Evolutionary conservation across 2,888 invertebrate genomes (phyloP).

Genomic region (Eugnorisma glareosa): DNA sequence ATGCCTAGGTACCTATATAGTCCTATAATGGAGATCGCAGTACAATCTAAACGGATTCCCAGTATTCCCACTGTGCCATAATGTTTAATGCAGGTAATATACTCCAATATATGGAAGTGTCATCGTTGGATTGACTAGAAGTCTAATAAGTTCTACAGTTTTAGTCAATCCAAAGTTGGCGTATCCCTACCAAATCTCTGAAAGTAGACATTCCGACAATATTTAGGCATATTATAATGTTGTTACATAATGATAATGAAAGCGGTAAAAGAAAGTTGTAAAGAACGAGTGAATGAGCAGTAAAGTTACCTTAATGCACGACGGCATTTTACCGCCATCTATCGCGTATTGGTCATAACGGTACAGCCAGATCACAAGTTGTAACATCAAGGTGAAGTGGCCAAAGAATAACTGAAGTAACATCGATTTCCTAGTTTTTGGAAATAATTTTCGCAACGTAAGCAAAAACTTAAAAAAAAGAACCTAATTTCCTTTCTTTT

Average conservation of each 20-base stretch:
- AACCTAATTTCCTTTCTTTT: too few relatives aligned
- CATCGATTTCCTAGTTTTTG: background rate
- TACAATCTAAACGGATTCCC: background rate
- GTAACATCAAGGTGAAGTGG: background rate
- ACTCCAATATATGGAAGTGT: background rate
- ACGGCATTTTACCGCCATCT: background rate
- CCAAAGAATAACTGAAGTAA: background rate
- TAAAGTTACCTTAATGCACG: background rate
- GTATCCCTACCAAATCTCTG: background rate
- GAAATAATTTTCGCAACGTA: background rate
- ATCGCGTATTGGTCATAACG: background rate
- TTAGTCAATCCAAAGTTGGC: background rate
- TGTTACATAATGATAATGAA: background rate
- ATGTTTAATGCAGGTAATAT: too few relatives aligned
- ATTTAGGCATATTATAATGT: background rate
- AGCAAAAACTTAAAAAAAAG: too few relatives aligned
- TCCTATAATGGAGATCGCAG: background rate
- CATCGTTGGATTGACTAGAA: background rate
- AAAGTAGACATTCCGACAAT: background rate
- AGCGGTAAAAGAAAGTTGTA: background rate
- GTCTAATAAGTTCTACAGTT: too few relatives aligned
- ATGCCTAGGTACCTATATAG: too few relatives aligned
- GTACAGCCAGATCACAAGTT: background rate
- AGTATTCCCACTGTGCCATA: background rate
- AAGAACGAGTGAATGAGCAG: background rate